Percentiles rank a stretch among this genome's conserved stretches.
These are phyloP conservation scores for Vanessa tameamea DNA, from an alignment of 1,140 invertebrate genomes.

Conservation along the genomic window DNA sequence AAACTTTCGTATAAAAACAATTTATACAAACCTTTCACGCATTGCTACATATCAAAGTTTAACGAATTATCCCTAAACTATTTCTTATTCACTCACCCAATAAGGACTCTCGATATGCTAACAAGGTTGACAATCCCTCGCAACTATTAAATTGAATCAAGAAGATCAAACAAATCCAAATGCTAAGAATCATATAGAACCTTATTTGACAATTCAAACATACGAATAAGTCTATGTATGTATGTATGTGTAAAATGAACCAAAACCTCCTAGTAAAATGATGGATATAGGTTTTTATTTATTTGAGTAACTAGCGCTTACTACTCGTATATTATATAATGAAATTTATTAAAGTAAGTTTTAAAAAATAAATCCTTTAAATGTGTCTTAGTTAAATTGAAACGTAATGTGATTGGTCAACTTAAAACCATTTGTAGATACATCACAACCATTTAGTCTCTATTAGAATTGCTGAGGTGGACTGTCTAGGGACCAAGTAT, in stretches of 20 bases:
- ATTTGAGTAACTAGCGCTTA: no score
- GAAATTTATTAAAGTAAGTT: no score
- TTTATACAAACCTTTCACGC: neutral
- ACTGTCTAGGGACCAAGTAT: conserved; percentile 1
- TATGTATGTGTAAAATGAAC: neutral
- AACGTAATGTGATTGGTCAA: no score
- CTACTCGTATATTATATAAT: no score
- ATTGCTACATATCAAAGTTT: neutral
- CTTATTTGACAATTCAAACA: neutral
- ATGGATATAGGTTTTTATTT: no score
- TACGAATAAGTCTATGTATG: neutral
- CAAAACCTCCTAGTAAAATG: no score
- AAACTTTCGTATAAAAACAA: neutral
- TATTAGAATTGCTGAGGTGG: neutral
- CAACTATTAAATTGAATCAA: conserved; percentile 5
- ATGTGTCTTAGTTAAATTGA: no score
- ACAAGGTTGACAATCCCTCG: conserved; percentile 12
- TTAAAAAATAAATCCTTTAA: no score
- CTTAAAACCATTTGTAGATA: neutral
- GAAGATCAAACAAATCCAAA: conserved; percentile 6
- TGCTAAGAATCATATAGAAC: neutral
- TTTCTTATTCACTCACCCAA: conserved; percentile 13
- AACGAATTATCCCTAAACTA: conserved; percentile 7
- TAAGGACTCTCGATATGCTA: conserved; percentile 3
- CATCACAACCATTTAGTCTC: neutral